Evolutionary conservation across 1,140 invertebrate species (phyloP).

Genomic region (Pollicipes pollicipes): DNA sequence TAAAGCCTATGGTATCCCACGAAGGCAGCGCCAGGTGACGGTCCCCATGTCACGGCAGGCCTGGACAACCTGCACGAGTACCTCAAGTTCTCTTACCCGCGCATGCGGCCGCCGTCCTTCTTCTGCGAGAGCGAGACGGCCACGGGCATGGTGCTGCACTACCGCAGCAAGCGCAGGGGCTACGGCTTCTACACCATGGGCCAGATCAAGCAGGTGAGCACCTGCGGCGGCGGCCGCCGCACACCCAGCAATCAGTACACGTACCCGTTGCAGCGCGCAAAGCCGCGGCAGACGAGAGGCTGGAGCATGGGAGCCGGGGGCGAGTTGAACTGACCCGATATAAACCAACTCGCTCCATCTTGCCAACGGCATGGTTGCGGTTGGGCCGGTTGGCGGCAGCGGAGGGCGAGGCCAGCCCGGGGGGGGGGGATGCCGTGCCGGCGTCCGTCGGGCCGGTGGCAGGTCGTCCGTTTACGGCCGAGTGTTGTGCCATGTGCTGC

Average conservation of each 20-base stretch:
- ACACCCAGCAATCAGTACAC: not conserved
- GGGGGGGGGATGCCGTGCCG: no score
- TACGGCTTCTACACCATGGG: constrained; percentile 95
- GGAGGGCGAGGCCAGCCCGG: no score
- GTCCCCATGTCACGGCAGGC: no score
- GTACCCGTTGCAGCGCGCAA: not conserved
- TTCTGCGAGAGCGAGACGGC: constrained; percentile 88
- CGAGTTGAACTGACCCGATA: not conserved
- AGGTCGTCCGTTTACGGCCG: no score
- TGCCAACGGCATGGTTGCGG: no score
- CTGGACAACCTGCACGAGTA: constrained; percentile 95
- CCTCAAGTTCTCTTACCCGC: constrained; percentile 85
- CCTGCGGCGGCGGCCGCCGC: no score
- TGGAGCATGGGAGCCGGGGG: not conserved
- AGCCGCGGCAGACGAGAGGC: not conserved
- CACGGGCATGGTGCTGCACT: constrained; percentile 71
- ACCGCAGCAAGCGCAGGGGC: constrained; percentile 73
- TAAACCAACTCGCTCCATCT: no score
- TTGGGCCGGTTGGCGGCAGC: no score
- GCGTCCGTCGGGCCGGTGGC: no score
- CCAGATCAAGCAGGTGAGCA: constrained; percentile 61
- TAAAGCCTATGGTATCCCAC: no score
- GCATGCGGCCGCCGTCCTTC: constrained; percentile 81
- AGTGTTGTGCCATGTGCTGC: no score
- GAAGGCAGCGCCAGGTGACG: no score